Base-by-base conservation (phyloP, 2,888 invertebrate genomes). In the Protophormia terraenovae region DNA sequence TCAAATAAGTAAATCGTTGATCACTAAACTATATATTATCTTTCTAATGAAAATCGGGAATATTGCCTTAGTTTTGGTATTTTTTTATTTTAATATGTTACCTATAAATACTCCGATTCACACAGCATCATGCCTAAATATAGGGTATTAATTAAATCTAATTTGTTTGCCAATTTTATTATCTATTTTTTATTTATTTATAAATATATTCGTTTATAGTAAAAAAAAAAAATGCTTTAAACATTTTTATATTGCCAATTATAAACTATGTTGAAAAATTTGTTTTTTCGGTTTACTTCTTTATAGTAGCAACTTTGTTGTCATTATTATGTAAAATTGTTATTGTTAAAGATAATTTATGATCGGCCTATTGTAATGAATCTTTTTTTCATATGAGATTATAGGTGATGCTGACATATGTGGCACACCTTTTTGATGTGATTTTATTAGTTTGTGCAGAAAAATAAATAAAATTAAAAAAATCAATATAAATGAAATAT, bases 291-390 rank as follows among this genome's bases (percentile, higher is more conserved):
- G 3, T 58, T 60, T n/a, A 27, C 10, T 50, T 50, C 0, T 60
- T 32, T 19, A 55, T 55, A 45, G 76, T 64, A 76, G 76, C 64
- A 12, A 32, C 41, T 50, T 50, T 69, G 41, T 53, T 62, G 69
- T 75, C 75, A 55, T 45, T 82, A 69, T 75, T 69, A 69, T 75
- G 62, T 69, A 45, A 82, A 82, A 69, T 16, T 24, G 16, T 67
- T 64, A 82, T 76, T 82, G 62, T 82, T 82, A 45, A 32, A 62
- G 75, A 69, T 82, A 66, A 82, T 82, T 82, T 77, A 82, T 82
- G 53, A 35, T 71, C 45, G 14, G 71, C 47, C 64, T 82, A 71
- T 82, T 82, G 71, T 47, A 64, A 76, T 60, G 50, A 45, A 62
- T 41, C 32, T 53, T 10, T 58, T n/a, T 64, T 64, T 66, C 7